Evolutionary conservation across 2,113 vertebrate genomes (phyloP).

Genomic region (Athene noctua): DNA sequence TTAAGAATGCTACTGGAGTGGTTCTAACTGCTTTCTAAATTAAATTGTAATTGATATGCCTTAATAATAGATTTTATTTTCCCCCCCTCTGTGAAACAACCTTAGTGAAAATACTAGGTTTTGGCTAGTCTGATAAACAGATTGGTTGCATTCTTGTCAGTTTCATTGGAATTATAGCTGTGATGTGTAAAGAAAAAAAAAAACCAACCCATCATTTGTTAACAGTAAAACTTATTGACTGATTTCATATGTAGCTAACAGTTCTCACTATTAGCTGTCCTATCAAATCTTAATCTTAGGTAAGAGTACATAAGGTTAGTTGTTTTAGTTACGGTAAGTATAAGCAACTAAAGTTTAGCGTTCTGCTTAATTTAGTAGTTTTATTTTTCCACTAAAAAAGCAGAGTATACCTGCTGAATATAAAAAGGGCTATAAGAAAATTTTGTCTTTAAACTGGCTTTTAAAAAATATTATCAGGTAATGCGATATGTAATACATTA

Average conservation of each 20-base stretch:
- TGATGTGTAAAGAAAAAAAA: neutral
- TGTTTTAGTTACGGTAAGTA: conserved; percentile 13
- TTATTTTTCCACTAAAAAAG: conserved; percentile 32
- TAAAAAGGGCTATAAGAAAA: neutral
- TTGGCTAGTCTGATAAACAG: neutral
- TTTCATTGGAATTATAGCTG: neutral
- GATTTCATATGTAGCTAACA: neutral
- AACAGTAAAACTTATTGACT: conserved; percentile 28
- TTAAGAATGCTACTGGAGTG: neutral
- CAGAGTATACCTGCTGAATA: conserved; percentile 1
- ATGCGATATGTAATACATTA: neutral
- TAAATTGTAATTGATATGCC: neutral
- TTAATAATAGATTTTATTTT: neutral
- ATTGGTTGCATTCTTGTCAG: neutral
- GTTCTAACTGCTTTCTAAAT: neutral
- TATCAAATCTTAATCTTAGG: conserved; percentile 18
- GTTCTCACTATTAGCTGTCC: conserved; percentile 30
- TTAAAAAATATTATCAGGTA: conserved; percentile 6
- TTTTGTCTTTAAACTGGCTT: conserved; percentile 4
- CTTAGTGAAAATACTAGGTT: neutral
- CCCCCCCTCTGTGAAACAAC: neutral
- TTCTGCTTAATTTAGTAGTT: neutral
- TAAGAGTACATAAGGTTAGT: neutral
- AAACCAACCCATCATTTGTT: neutral
- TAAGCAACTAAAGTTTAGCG: neutral